Evolutionary conservation across 2,113 vertebrate genomes (phyloP).

Genomic region (Melanostigma gelatinosum): DNA sequence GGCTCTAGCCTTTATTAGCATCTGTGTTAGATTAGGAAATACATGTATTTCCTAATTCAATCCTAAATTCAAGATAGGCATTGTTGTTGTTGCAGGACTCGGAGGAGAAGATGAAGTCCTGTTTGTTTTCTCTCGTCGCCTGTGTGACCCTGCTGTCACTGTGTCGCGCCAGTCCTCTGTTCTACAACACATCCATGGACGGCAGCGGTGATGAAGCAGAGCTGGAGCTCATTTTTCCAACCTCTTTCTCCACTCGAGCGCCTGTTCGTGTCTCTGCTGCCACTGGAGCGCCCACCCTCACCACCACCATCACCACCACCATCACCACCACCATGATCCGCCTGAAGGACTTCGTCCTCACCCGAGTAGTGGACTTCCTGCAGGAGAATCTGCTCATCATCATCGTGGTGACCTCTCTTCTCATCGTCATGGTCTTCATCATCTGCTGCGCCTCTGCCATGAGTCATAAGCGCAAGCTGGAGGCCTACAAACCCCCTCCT

Average conservation of each 20-base stretch:
- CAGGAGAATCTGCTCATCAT: conserved; percentile 90
- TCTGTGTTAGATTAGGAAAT: background rate
- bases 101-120: conserved; percentile 69
- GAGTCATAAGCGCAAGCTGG: conserved; percentile 92
- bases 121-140: conserved; percentile 49
- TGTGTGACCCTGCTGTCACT: conserved; percentile 74
- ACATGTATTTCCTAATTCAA: background rate
- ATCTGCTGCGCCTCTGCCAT: conserved; percentile 91
- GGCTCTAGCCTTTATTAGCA: background rate
- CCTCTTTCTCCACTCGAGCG: conserved; percentile 53
- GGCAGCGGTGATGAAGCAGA: conserved; percentile 82
- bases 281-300: conserved; percentile 75
- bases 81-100: conserved; percentile 60
- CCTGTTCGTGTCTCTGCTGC: conserved; percentile 45
- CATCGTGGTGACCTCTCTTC: conserved; percentile 90
- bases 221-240: conserved; percentile 82
- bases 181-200: conserved; percentile 79
- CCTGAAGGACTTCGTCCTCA: conserved; percentile 85
- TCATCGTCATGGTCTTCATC: conserved; percentile 91
- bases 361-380: conserved; percentile 89
- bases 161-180: conserved; percentile 57
- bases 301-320: conserved; percentile 78
- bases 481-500: conserved; percentile 91
- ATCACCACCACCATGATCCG: conserved; percentile 86
- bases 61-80: background rate